Evolutionary conservation across 2,797 vertebrate genomes (phyloP), one percentile per base, ranked within the genome.

Genomic region (Poeciliopsis gracilis): DNA sequence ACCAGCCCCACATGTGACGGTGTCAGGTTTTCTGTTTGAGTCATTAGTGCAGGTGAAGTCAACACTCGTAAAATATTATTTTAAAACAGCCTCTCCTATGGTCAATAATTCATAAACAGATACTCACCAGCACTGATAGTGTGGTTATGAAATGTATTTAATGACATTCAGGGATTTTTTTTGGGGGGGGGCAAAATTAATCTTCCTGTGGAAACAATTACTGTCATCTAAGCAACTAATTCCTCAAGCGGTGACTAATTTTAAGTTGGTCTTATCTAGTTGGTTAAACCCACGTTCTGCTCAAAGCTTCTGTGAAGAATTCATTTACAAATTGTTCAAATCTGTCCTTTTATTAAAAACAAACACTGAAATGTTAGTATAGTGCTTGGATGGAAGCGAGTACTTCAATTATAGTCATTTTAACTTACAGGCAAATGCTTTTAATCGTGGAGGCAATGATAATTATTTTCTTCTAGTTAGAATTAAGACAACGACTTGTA

Each of bases 21-120:
- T 45, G 51, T 76, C 41, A 71, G 46, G 45, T 66, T 51, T 73
- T 81, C 45, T 36, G 49, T n/a, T 45, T 6, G n/a, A 15, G n/a
- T 2, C 43, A 4, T 57, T 45, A 5, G 71, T 45, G 11, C 43
- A 46, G 55, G n/a, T 69, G 43, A 16, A 49, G 15, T 2, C 11
- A 73, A 10, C 20, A 46, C 11, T 25, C 36, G n/a, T 55, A 8
- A 77, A 70, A 57, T 66, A 18, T 11, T 25, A 16, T 28, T 66
- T 25, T 18, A 38, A 16, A 28, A 53, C 59, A 16, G 15, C 30
- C 2, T 63, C 59, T 63, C 16, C 30, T 25, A n/a, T n/a, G 23
- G 11, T 43, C 38, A 69, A n/a, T 69, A 15, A 69, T 43, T 2
- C 66, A 38, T 11, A 67, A n/a, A 67, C 13, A 25, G 36, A 25